Evolutionary conservation across 2,797 vertebrate species (phyloP), one percentile per base, ranked within the genome.

Genomic region (Crypturellus tataupa): DNA sequence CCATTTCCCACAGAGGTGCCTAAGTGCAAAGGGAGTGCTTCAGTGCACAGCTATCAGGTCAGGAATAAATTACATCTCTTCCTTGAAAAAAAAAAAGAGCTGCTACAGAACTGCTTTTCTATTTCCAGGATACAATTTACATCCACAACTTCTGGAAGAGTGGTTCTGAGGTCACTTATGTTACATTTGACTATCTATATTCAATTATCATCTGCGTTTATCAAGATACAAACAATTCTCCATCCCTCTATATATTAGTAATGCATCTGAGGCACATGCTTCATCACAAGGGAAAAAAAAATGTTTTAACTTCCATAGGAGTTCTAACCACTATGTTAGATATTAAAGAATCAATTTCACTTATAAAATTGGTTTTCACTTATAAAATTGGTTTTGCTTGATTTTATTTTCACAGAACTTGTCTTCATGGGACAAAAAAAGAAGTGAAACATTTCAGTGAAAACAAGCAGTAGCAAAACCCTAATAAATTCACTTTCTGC

Each of bases 401-500:
- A 16, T 53, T 53, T 33, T 68, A 27, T 51, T 53, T 31, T 37
- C 17, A 31, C 39, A 13, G 39, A 70, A 70, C 29, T 18, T 55
- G 53, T 31, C 53, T 21, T 39, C 47, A 31, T 5, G 19, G 68
- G 17, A 29, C 27, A 19, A 11, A 60, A 33, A 58, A 12, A 46
- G 42, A 76, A 29, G 40, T 31, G 29, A 55, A 55, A 55, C 53
- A 55, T 31, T 55, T 19, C 53, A 55, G 51, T 55, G 87, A 80
- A 93, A 71, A 53, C 31, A 80, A 87, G 71, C 78, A 64, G 79
- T 83, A 80, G 77, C 75, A 67, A 77, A 60, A 90, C 37, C 67
- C 31, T 73, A 27, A 72, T 62, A 83, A 72, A 85, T 84, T 89
- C 85, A 62, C 81, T 91, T 86, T 83, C 82, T 84, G 83, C 25